A percentile compares a stretch with the other conserved stretches of the same genome.
Evolutionary conservation across 2,113 vertebrate species (phyloP).

Genomic region (Syrmaticus mikado): DNA sequence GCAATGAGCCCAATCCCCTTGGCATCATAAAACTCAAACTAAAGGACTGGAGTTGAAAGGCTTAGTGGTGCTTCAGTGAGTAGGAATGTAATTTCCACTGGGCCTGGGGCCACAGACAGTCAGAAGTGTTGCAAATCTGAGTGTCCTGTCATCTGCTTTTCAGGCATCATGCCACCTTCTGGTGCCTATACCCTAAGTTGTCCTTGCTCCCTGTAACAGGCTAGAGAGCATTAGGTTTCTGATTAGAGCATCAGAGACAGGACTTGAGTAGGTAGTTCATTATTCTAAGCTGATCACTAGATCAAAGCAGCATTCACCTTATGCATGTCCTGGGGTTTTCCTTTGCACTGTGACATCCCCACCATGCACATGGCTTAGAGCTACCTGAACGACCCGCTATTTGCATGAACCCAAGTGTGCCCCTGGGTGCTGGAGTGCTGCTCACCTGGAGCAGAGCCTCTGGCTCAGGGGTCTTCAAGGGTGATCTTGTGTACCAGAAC

Average conservation of each 20-base stretch:
- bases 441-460: background rate
- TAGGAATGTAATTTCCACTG: conserved; percentile 1
- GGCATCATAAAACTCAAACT: background rate
- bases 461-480: background rate
- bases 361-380: background rate
- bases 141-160: background rate
- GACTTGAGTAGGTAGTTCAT: background rate
- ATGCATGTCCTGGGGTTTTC: background rate
- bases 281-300: background rate
- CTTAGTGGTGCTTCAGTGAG: background rate
- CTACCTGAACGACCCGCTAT: background rate
- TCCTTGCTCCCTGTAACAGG: background rate
- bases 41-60: background rate
- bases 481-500: background rate
- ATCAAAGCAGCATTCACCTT: background rate
- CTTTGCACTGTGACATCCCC: background rate
- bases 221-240: background rate
- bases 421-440: background rate
- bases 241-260: background rate
- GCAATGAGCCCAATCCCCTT: background rate
- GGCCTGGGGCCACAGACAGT: background rate
- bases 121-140: background rate
- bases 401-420: rapidly evolving
- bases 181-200: rapidly evolving
- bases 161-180: background rate